Conservation (phyloP, 2,113 vertebrate genomes). For the Phylloscopus trochilus region DNA sequence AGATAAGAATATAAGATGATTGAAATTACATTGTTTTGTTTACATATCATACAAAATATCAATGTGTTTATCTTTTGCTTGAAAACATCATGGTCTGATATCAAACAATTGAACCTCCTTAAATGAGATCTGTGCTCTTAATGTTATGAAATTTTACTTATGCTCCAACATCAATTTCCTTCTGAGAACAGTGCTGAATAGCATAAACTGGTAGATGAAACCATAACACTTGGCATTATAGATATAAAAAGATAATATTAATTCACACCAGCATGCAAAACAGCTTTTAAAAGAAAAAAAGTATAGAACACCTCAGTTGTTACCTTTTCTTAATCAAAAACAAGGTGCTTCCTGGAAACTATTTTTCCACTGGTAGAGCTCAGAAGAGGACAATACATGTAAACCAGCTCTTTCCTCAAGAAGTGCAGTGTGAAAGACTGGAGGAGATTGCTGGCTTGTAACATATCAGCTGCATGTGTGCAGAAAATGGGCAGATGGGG, state of each 20-base stretch:
- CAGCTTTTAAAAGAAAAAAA: background rate
- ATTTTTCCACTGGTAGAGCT: background rate
- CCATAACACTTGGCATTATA: background rate
- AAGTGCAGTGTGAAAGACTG: background rate
- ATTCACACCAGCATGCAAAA: background rate
- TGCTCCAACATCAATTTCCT: background rate
- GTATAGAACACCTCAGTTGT: background rate
- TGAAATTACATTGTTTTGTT: background rate
- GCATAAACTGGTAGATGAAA: background rate
- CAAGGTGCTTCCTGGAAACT: background rate
- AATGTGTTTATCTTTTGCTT: background rate
- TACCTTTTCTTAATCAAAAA: background rate
- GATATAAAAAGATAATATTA: background rate
- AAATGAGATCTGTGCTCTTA: background rate
- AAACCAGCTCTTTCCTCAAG: background rate
- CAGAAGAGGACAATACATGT: background rate
- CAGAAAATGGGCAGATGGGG: background rate
- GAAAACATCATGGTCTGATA: background rate
- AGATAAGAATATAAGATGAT: background rate
- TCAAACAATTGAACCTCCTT: background rate
- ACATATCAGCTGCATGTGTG: background rate
- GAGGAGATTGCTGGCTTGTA: background rate
- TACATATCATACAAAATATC: background rate
- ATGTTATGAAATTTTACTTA: background rate
- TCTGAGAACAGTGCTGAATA: background rate